Percentiles rank a stretch among this genome's conserved stretches.
Evolutionary conservation across 2,113 vertebrate species (phyloP).

Genomic region (Arizona elegans): DNA sequence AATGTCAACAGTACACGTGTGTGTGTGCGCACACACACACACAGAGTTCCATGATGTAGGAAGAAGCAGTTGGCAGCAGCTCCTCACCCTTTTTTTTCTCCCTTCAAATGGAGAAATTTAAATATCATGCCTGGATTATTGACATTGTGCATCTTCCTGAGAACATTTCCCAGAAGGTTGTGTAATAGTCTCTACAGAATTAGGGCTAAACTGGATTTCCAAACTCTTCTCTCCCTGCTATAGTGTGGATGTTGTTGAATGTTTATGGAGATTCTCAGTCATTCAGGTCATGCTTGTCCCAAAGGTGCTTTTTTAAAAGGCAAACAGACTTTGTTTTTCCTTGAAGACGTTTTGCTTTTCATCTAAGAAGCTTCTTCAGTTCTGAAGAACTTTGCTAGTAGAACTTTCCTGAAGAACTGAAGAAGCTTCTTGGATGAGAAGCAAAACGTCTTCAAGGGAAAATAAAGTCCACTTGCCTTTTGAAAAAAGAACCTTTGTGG

Average conservation of each 20-base stretch:
- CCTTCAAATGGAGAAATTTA: not conserved
- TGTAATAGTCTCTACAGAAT: slow-evolving; percentile 5
- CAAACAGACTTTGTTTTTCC: not conserved
- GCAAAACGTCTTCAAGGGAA: not conserved
- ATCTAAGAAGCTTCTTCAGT: not conserved
- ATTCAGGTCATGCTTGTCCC: not conserved
- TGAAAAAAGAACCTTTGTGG: not conserved
- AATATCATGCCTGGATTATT: slow-evolving; percentile 13
- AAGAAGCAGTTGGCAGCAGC: not conserved
- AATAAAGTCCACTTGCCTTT: not conserved
- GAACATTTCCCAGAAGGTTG: slow-evolving; percentile 23
- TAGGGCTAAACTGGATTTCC: not conserved
- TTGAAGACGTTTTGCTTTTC: not conserved
- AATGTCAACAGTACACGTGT: not conserved
- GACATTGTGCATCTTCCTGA: not conserved
- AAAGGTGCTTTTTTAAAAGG: not conserved
- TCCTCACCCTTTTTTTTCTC: not conserved
- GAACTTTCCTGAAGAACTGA: not conserved
- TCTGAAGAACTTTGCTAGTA: not conserved
- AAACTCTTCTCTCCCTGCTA: not conserved
- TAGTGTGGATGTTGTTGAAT: not conserved
- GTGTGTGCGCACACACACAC: not conserved
- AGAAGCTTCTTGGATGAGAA: not conserved
- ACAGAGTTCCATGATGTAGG: not conserved
- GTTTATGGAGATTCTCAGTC: not conserved